Evolutionary conservation across 2,113 vertebrate genomes (phyloP), one percentile per base, ranked within the genome.

Genomic region (Aegithalos caudatus): DNA sequence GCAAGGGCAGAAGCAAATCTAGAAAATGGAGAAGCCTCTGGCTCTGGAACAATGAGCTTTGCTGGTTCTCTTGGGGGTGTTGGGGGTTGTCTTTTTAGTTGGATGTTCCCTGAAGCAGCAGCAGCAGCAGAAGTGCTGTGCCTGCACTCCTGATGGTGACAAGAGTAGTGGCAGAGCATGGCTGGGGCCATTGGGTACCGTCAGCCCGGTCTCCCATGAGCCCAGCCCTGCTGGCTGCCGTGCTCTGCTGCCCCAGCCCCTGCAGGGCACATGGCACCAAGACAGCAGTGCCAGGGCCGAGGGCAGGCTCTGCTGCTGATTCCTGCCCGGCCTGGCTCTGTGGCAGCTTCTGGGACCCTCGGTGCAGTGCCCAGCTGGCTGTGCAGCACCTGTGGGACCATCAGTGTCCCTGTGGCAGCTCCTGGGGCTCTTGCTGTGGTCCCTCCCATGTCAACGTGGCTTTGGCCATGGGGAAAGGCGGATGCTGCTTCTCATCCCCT

Each of bases 291-390:
- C 60, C 8, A 9, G 58, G 47, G n/a, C 64, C 0, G 0, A 44
- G n/a, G 53, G 11, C 70, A 51, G 65, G 56, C 4, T 56, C 54
- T 65, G 80, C 70, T 77, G 66, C 81, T 4, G 9, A 38, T 31
- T 10, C n/a, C 64, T 62, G 38, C 54, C 45, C 0, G 0, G 12
- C 10, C 16, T 6, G 19, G 4, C 74, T 35, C 57, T 6, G 23
- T 2, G 22, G 28, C 73, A 53, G 64, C 28, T 4, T 11, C 35
- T 38, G 58, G 35, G 35, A 27, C 15, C 24, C n/a, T 5, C 25
- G 57, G n/a, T 17, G 54, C 54, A 56, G 33, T 22, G 54, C 54
- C 54, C 31, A 14, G 54, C 54, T 14, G 54, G 15, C 35, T 18
- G 58, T 27, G 57, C 23, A 24, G 56, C 33, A 24, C 14, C 4